A percentile compares a stretch with the other conserved stretches of the same genome.
Conservation (phyloP, 2,888 invertebrate species). For the Halocaridina rubra region DNA sequence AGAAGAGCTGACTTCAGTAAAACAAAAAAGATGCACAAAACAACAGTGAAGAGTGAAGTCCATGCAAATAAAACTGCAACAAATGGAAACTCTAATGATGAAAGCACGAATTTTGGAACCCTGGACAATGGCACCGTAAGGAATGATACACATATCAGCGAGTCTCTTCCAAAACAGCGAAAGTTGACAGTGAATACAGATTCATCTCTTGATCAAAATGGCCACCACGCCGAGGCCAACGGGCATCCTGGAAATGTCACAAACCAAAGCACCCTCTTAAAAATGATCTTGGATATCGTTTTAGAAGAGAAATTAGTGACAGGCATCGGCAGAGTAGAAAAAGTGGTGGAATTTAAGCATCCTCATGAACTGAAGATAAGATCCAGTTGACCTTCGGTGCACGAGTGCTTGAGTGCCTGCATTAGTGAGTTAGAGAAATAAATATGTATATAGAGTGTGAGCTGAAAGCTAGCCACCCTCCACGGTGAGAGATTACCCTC, state of each 20-base stretch:
- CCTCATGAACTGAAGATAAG: slow-evolving; percentile 51
- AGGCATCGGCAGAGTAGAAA: slow-evolving; percentile 29
- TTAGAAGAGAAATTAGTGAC: slow-evolving; percentile 47
- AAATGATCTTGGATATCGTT: slow-evolving; percentile 47
- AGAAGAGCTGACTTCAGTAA: no score
- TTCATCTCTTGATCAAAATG: no score
- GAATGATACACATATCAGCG: no score
- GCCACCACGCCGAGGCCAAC: no score
- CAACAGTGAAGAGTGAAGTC: no score
- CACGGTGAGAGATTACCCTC: not conserved
- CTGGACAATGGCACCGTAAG: no score
- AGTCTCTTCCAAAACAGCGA: no score
- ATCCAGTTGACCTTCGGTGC: not conserved
- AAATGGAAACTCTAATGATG: no score
- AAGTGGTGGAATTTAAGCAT: slow-evolving; percentile 53
- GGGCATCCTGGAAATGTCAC: not conserved
- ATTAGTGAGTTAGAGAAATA: not conserved
- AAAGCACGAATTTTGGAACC: no score
- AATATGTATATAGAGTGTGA: not conserved
- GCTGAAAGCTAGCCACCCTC: not conserved
- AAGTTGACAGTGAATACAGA: no score
- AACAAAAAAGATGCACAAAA: no score
- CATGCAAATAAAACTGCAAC: no score
- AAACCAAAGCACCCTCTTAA: slow-evolving; percentile 32
- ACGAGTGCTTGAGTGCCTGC: not conserved